Evolutionary conservation across 1,140 invertebrate genomes (phyloP).

Genomic region (Leptopilina clavipes): DNA sequence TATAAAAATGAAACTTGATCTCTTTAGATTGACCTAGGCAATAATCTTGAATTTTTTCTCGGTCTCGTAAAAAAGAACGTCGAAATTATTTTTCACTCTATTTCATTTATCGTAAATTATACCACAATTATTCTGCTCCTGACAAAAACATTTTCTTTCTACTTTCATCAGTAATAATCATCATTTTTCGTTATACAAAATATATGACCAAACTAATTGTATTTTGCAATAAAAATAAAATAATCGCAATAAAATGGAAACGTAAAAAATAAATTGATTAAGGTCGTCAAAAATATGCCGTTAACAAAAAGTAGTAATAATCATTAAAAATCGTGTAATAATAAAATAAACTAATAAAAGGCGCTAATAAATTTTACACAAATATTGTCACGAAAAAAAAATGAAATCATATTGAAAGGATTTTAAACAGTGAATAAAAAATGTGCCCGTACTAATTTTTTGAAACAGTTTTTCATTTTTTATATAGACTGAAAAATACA

Average conservation of each 20-base stretch:
- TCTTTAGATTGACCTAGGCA: background rate
- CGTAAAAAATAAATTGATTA: too few species aligned
- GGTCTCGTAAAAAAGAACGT: background rate
- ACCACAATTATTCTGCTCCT: background rate
- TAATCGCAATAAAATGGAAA: too few species aligned
- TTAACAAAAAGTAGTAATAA: too few species aligned
- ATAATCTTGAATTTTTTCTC: slow-evolving; percentile 5
- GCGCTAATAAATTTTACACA: too few species aligned
- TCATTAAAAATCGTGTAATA: too few species aligned
- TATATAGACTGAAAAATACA: slow-evolving; percentile 18
- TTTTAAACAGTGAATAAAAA: slow-evolving; percentile 1
- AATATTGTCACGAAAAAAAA: too few species aligned
- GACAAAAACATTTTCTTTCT: background rate
- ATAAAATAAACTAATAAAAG: too few species aligned
- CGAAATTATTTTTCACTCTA: slow-evolving; percentile 1
- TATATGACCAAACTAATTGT: too few species aligned
- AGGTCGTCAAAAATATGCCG: too few species aligned
- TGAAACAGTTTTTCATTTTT: background rate
- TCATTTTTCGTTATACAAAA: too few species aligned
- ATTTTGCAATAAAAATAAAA: too few species aligned
- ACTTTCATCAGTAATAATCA: background rate
- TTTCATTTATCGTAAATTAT: background rate
- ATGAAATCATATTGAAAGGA: background rate
- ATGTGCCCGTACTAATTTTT: background rate
- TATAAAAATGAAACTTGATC: background rate